These are phyloP conservation scores for Drusus annulatus DNA, from an alignment of 1,140 invertebrate species.

Conservation along the genomic window DNA sequence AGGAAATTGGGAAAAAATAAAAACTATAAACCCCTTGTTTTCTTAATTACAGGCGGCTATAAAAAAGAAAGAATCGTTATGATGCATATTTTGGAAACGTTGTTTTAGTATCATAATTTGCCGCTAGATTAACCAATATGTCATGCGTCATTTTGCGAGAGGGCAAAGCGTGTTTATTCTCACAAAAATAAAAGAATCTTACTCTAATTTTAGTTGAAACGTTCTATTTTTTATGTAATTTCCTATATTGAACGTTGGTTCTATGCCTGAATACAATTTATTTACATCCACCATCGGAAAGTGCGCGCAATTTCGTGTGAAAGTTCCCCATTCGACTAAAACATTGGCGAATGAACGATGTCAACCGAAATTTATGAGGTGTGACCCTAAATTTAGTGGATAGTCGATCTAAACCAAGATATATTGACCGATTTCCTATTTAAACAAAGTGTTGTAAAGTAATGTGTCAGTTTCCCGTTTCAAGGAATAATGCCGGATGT, in stretches of 20 bases:
- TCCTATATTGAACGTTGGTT: background rate
- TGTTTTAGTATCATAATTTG: slow-evolving; percentile 9
- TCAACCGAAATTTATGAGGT: slow-evolving; percentile 42
- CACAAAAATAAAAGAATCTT: slow-evolving; percentile 24
- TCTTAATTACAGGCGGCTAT: background rate
- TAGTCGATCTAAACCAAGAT: background rate
- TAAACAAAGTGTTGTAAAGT: background rate
- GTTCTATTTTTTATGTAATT: background rate
- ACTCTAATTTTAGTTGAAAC: background rate
- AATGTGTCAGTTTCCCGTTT: slow-evolving; percentile 10
- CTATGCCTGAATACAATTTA: background rate
- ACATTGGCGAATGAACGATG: slow-evolving; percentile 27
- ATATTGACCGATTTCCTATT: background rate
- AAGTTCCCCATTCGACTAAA: slow-evolving; percentile 31
- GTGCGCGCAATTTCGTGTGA: slow-evolving; percentile 31
- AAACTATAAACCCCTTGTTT: no score
- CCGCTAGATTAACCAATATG: slow-evolving; percentile 21
- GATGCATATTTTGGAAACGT: background rate
- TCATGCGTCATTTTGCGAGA: slow-evolving; percentile 40
- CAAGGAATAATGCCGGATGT: slow-evolving; percentile 27
- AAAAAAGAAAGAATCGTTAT: background rate
- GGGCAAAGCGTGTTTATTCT: background rate
- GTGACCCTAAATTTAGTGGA: slow-evolving; percentile 28
- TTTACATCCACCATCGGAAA: background rate
- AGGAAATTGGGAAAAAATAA: no score